Percentiles rank a stretch among this genome's conserved stretches.
phyloP scores from a whole-genome alignment of 2,888 invertebrate species.

The Lampropteryx suffumata region DNA sequence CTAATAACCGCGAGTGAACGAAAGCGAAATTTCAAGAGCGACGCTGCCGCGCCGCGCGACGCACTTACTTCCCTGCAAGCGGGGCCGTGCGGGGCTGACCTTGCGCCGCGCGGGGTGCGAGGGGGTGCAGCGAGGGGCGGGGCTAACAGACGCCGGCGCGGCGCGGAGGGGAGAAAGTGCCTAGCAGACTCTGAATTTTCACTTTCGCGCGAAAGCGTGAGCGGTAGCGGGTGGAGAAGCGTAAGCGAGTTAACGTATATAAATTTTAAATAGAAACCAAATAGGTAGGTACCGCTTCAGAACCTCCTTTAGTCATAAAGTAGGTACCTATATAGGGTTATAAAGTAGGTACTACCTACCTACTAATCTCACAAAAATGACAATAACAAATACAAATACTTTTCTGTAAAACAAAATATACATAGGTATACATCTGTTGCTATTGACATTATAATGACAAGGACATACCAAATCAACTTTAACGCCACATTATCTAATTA shows the following conservation, averaged over 20 bases:
- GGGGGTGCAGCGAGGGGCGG: constrained; percentile 64
- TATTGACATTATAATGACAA: too few species aligned
- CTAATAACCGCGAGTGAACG: constrained; percentile 84
- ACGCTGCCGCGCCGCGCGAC: constrained; percentile 59
- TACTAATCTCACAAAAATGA: too few species aligned
- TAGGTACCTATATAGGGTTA: too few species aligned
- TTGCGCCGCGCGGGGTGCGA: constrained; percentile 57
- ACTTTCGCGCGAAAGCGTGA: constrained; percentile 72
- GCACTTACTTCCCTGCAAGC: constrained; percentile 58
- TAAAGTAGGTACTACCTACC: too few species aligned
- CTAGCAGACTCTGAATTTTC: constrained; percentile 75
- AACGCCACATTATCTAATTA: too few species aligned
- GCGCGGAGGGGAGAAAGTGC: constrained; percentile 81
- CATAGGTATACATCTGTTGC: too few species aligned
- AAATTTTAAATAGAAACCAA: too few species aligned
- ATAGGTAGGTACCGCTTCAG: neutral
- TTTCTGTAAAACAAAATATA: too few species aligned
- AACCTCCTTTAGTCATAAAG: neutral
- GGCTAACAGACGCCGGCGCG: constrained; percentile 47
- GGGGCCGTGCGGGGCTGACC: constrained; percentile 61
- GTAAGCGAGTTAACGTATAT: constrained; percentile 17
- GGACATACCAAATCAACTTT: too few species aligned
- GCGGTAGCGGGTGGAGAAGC: constrained; percentile 44
- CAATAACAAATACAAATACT: too few species aligned
- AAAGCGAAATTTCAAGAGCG: constrained; percentile 88